phyloP scores from a whole-genome alignment of 2,888 invertebrate species.

The Amitus sp. region DNA sequence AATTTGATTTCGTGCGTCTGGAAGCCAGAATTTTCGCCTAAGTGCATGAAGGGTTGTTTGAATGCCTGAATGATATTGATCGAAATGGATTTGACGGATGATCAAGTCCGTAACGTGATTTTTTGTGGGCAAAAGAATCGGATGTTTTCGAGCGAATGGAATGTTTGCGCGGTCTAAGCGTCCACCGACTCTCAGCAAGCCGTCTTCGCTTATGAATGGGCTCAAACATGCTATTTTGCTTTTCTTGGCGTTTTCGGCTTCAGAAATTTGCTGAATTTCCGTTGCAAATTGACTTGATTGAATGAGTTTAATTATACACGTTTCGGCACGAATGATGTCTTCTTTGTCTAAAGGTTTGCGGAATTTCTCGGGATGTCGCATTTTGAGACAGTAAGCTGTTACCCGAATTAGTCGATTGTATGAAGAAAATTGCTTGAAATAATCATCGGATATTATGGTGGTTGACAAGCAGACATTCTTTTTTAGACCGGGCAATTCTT shows the following conservation, averaged over 20 bases:
- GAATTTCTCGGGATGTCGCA: too few species aligned
- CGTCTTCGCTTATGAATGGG: conserved; percentile 37
- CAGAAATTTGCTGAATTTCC: not conserved
- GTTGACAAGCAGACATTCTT: not conserved
- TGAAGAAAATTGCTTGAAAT: not conserved
- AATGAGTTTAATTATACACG: not conserved
- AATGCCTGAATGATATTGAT: not conserved
- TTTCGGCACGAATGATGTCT: not conserved
- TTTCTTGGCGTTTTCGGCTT: conserved; percentile 6
- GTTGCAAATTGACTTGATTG: not conserved
- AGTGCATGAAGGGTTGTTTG: conserved; percentile 1
- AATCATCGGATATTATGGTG: not conserved
- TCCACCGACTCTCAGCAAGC: conserved; percentile 40
- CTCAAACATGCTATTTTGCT: conserved; percentile 30
- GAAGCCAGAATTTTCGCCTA: conserved; percentile 6
- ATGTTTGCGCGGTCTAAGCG: not conserved
- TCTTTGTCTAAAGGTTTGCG: not conserved
- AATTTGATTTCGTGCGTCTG: conserved; percentile 28
- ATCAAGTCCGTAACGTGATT: conserved; percentile 10
- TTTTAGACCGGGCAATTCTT: not conserved
- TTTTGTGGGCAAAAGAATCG: conserved; percentile 36
- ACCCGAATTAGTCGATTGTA: not conserved
- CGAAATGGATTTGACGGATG: not conserved
- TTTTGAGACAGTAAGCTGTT: not conserved
- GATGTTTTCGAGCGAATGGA: not conserved